Base-by-base conservation (phyloP, 2,888 invertebrate genomes). In the Chrysodeixis includens region DNA sequence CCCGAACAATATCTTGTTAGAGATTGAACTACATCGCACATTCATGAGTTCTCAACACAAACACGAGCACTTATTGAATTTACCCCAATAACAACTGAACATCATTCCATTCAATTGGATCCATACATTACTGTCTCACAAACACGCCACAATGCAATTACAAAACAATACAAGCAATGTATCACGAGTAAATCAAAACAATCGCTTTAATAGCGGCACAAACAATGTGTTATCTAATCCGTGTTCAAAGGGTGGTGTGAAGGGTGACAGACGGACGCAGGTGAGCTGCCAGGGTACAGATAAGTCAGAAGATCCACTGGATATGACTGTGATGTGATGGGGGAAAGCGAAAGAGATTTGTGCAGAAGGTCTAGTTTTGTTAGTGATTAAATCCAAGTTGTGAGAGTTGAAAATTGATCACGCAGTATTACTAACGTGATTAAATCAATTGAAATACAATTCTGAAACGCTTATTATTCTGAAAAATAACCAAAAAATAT, bases 211-310 rank as follows among this genome's bases (percentile, higher is more conserved):
- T 49, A 46, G 46, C 9, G 20, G 65, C 30, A 18, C 56, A 69
- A 62, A 81, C 79, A 78, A 70, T 71, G 67, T 69, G 74, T 60
- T 81, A 81, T 81, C 81, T 78, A 40, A 62, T 65, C 52, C n/a
- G 46, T 63, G 71, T 57, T 63, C 62, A 61, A 67, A 70, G 67
- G 73, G 58, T 64, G 32, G 32, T 30, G 56, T 59, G 66, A 64
- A 75, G 44, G 53, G 55, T 74, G 75, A 78, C 69, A 61, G 56
- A 30, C 16, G 56, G 53, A 44, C 61, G 46, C 76, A 81, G 79
- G 76, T 79, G 82, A 63, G 52, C 44, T 35, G 14, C 40, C 12
- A n/a, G 20, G 12, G 18, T 62, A 35, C 18, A 16, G n/a, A n/a
- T 18, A 32, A 2, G 30, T 7, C 78, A 71, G 66, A 71, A 73